Conservation (phyloP, 2,888 invertebrate species). For the Pemphredon lugubris region DNA sequence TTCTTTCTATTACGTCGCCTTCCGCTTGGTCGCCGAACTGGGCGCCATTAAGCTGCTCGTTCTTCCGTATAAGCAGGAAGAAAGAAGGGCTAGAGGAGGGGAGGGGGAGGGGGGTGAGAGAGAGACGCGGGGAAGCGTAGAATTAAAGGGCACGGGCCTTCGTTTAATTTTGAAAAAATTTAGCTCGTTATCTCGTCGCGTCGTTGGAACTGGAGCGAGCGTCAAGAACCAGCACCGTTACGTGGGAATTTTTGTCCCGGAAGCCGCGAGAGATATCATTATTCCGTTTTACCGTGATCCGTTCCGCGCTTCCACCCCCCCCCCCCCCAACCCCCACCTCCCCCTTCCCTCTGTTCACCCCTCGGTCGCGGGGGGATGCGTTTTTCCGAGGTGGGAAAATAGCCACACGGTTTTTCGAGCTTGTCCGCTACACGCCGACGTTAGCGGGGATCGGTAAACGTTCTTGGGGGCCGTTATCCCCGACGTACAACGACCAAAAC, state of each 20-base stretch:
- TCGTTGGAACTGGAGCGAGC: constrained; percentile 12
- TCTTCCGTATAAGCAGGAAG: constrained; percentile 76
- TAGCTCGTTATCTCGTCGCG: constrained; percentile 34
- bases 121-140: constrained; percentile 11
- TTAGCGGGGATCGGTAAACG: no score
- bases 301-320: no score
- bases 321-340: no score
- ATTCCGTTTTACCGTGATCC: not conserved
- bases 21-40: constrained; percentile 75
- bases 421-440: no score
- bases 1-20: constrained; percentile 77
- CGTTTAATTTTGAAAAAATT: constrained; percentile 58
- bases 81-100: constrained; percentile 18
- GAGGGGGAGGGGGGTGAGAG: constrained; percentile 1
- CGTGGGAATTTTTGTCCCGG: constrained; percentile 7
- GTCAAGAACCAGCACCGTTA: constrained; percentile 9
- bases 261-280: not conserved
- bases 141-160: constrained; percentile 29
- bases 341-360: no score
- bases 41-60: constrained; percentile 77
- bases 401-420: no score
- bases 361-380: no score
- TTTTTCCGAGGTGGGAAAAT: no score
- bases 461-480: no score
- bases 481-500: not conserved